Base-by-base conservation (phyloP, 2,888 invertebrate species). In the Cacoxenus indagator region DNA sequence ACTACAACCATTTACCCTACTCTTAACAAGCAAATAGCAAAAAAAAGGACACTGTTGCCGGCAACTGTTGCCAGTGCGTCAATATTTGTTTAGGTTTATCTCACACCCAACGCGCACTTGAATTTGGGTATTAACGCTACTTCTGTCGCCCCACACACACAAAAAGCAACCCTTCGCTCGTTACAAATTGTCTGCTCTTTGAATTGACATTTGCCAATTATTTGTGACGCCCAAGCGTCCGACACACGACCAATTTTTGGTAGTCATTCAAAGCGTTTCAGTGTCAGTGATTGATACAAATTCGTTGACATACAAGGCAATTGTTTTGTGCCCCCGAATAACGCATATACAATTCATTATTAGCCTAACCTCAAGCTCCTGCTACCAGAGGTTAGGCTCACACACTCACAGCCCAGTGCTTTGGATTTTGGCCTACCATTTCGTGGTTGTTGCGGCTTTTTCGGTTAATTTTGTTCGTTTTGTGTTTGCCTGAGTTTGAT, bases 191-290 rank as follows among this genome's bases (percentile, higher is more conserved):
- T 45, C 45, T 3, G 31, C 24, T 17, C 75, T 67, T 57, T 70
- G 74, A 74, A 78, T 79, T 81, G 83, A 75, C 79, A 78, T 79
- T 78, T 80, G 77, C 70, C 81, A 77, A 76, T 76, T 79, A 76
- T 79, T 77, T 70, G 27, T 9, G 19, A 27, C 37, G 9, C 51
- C n/a, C n/a, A 22, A 55, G 69, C 51, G 29, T 51, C 27, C n/a
- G n/a, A n/a, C n/a, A n/a, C n/a, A 22, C 11, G 46, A 51, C 46
- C 67, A 9, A 14, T 45, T 62, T 62, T 24, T 45, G 43, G 19
- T 37, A 1, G 48, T 22, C 24, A 22, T 2, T 26, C 19, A 55
- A 14, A n/a, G n/a, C n/a, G n/a, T n/a, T 26, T 46, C 68, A 68
- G 46, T 69, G 70, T 64, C 76, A 68, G 74, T 81, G 81, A 83